Evolutionary conservation across 2,797 vertebrate species (phyloP), one percentile per base, ranked within the genome.

Genomic region (Gobionotothen gibberifrons): DNA sequence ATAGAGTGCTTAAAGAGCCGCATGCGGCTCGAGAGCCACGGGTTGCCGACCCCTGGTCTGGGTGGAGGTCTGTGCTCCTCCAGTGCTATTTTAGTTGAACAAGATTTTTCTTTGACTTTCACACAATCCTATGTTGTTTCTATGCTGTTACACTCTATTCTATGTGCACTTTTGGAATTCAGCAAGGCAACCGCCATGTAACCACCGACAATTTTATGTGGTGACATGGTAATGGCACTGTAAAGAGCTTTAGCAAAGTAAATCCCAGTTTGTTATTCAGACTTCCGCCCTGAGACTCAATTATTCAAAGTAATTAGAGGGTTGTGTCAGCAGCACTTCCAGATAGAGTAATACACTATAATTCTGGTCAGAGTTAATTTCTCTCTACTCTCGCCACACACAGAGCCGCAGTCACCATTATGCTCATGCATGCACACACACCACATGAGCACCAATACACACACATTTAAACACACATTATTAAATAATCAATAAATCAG

Each of bases 241-340:
- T 48, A 61, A 60, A 48, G 72, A 44, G 36, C 57, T 72, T 65
- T 22, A 63, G 47, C 19, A 19, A 19, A 47, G 40, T 17, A 47
- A 53, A 52, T 72, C 44, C 32, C 14, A 51, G 26, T 67, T 75
- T 74, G 32, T 21, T 44, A 47, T 59, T 61, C 42, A 61, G 51
- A 9, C 54, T 72, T 69, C 57, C 19, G 14, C 64, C 42, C 73
- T 61, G 42, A 81, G 69, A 69, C 83, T 83, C 69, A 81, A 89
- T 87, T 74, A 86, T 71, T 81, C 53, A 16, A 65, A 72, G 51
- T 89, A 88, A 92, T 88, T 76, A 85, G 73, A 85, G 86, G 83
- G 59, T 79, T 84, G 65, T 61, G 78, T 85, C 71, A 66, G 67
- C 58, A 76, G 79, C 69, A 79, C 69, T 43, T 68, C 64, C 66